Evolutionary conservation across 2,888 invertebrate genomes (phyloP).

Genomic region (Salpingus planirostris): DNA sequence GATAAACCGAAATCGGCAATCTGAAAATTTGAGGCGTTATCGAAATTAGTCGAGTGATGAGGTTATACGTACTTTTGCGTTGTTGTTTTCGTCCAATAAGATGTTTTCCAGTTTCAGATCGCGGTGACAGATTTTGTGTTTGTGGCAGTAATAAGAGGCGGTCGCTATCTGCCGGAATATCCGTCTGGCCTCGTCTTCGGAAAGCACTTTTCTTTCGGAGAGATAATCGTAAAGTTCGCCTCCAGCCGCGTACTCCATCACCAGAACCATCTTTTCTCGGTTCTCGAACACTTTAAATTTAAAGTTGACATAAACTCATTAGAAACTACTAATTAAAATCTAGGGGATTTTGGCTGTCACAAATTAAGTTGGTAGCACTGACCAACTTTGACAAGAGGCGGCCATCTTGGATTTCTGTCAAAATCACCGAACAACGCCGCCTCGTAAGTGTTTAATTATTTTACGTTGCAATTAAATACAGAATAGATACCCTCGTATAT

Average conservation of each 20-base stretch:
- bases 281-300: constrained; percentile 88
- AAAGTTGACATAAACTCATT: no score
- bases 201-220: constrained; percentile 81
- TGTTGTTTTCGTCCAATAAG: constrained; percentile 82
- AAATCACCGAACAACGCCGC: no score
- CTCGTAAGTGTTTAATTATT: no score
- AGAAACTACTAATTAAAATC: no score
- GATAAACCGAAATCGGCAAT: constrained; percentile 99
- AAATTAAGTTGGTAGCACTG: no score
- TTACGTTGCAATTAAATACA: no score
- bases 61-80: constrained; percentile 67
- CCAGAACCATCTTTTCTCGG: constrained; percentile 97
- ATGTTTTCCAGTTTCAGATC: constrained; percentile 95
- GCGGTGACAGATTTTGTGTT: constrained; percentile 94
- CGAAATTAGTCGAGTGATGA: no score
- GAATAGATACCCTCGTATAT: constrained; percentile 99
- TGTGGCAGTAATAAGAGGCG: constrained; percentile 96
- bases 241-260: constrained; percentile 98
- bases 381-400: no score
- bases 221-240: constrained; percentile 97
- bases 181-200: constrained; percentile 85
- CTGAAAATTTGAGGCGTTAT: constrained; percentile 42
- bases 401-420: no score
- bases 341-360: no score
- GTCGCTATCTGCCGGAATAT: constrained; percentile 95